Conservation (phyloP, 1,140 invertebrate species). For the Aricia agestis region DNA sequence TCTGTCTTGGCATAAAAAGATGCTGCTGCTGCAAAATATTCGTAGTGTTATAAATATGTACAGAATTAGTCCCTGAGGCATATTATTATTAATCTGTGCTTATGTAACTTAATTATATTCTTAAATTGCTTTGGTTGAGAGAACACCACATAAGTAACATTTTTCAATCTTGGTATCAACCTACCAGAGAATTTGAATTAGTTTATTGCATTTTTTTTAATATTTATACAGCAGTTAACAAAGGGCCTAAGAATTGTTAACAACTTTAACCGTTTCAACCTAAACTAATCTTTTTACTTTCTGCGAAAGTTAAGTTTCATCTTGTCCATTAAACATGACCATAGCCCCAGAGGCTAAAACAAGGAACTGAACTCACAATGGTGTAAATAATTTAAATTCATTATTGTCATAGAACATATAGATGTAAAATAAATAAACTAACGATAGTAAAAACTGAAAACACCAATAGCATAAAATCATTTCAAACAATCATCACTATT, state of each 20-base stretch:
- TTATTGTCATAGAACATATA: not conserved
- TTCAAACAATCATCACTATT: too few species aligned
- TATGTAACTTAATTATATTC: not conserved
- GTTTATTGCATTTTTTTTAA: too few species aligned
- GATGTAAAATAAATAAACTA: not conserved
- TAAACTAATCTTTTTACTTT: too few species aligned
- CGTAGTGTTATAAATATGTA: not conserved
- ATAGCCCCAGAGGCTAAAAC: not conserved
- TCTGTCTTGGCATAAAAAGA: too few species aligned
- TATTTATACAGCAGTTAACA: too few species aligned
- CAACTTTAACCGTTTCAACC: not conserved
- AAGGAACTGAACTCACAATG: not conserved
- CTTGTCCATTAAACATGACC: not conserved
- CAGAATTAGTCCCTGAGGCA: slow-evolving; percentile 11
- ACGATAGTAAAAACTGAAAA: not conserved
- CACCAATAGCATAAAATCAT: too few species aligned
- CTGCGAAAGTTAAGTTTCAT: not conserved
- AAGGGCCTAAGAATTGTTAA: not conserved
- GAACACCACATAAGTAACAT: too few species aligned
- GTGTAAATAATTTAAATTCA: not conserved
- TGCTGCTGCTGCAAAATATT: not conserved
- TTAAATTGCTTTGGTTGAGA: too few species aligned
- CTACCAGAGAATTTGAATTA: too few species aligned
- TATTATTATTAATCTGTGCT: not conserved
- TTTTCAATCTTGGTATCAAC: too few species aligned